Evolutionary conservation across 64 coral and sea anemone species (phyloP).

Genomic region (Trachythela sp.): DNA sequence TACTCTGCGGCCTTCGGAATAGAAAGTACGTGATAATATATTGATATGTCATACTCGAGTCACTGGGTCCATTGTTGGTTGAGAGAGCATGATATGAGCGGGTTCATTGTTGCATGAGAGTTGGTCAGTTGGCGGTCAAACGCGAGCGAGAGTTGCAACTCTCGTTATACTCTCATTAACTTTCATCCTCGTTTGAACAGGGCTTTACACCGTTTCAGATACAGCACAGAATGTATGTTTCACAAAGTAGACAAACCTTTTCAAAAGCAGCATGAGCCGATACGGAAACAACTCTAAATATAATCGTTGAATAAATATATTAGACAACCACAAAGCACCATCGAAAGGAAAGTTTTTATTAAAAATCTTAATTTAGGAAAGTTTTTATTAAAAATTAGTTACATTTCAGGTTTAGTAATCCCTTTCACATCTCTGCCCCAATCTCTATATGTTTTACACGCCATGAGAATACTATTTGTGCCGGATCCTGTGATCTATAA

Average conservation of each 20-base stretch:
- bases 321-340: background rate
- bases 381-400: background rate
- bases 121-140: too few relatives aligned
- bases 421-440: slow-evolving; percentile 10
- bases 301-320: background rate
- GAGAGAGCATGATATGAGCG: background rate
- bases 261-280: background rate
- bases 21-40: too few relatives aligned
- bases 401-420: slow-evolving; percentile 15
- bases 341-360: background rate
- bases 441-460: slow-evolving; percentile 17
- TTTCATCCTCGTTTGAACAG: too few relatives aligned
- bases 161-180: too few relatives aligned
- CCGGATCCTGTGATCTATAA: background rate
- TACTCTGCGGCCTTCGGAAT: background rate
- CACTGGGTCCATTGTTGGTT: too few relatives aligned
- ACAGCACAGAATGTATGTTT: background rate
- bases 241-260: background rate
- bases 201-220: background rate
- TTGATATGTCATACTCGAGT: too few relatives aligned
- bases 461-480: background rate
- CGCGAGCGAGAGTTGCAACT: too few relatives aligned
- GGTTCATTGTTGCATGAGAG: background rate
- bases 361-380: background rate
- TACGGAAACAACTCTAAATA: background rate